Conservation (phyloP, 2,888 invertebrate species). For the Terebella lapidaria region DNA sequence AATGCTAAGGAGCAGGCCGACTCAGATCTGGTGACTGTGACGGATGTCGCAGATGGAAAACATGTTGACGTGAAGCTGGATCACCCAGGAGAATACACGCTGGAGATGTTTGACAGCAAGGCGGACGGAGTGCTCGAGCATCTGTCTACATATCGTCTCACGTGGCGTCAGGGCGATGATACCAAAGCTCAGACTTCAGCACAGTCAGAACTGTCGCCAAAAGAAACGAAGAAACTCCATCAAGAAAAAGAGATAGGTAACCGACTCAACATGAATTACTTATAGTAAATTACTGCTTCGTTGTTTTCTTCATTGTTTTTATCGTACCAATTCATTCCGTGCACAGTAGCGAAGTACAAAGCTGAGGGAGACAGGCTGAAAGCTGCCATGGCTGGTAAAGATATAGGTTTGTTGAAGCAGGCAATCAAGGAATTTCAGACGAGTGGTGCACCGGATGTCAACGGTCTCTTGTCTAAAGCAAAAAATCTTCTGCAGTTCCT, state of each 20-base stretch:
- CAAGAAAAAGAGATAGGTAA: not conserved
- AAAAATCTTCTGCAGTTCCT: conserved; percentile 10
- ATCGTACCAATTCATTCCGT: not conserved
- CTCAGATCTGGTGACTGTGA: conserved; percentile 27
- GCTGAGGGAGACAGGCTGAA: conserved; percentile 11
- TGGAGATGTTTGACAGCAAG: conserved; percentile 32
- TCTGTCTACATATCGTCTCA: not conserved
- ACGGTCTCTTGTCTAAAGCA: conserved; percentile 12
- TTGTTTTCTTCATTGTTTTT: too few species aligned
- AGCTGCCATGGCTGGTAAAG: conserved; percentile 17
- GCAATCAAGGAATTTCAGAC: conserved; percentile 14
- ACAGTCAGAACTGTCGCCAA: not conserved
- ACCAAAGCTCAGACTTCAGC: too few species aligned
- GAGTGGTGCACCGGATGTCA: conserved; percentile 6
- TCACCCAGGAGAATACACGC: conserved; percentile 42
- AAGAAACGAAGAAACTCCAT: not conserved
- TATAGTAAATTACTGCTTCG: not conserved
- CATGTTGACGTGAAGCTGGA: conserved; percentile 33
- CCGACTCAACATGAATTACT: too few species aligned
- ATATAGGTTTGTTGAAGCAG: conserved; percentile 6
- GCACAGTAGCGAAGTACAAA: conserved; percentile 11
- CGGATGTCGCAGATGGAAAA: conserved; percentile 26
- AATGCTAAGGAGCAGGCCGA: conserved; percentile 38
- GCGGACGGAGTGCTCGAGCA: conserved; percentile 7
- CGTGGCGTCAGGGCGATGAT: too few species aligned